Conservation (phyloP, 2,888 invertebrate species). For the Apodemia hepburni region DNA sequence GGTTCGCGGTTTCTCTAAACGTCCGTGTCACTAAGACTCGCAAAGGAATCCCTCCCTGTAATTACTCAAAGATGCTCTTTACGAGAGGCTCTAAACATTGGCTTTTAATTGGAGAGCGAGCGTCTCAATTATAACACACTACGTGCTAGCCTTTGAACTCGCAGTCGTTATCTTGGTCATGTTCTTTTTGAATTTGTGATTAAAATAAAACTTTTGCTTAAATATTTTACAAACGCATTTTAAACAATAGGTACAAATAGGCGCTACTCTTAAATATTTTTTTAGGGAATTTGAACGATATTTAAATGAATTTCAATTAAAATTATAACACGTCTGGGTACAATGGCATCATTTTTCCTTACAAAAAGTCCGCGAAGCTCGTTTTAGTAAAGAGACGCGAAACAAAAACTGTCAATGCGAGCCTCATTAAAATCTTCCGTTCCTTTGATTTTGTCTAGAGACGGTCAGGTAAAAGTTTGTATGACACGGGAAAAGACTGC, state of each 20-base stretch:
- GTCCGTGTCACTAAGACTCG: slow-evolving; percentile 35
- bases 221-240: not conserved
- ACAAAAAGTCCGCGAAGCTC: slow-evolving; percentile 33
- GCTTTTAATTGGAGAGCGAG: slow-evolving; percentile 69
- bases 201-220: slow-evolving; percentile 4
- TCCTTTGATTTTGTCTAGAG: slow-evolving; percentile 71
- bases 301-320: slow-evolving; percentile 5
- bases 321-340: slow-evolving; percentile 24
- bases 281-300: not conserved
- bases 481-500: slow-evolving; percentile 45
- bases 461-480: slow-evolving; percentile 55
- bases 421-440: slow-evolving; percentile 78
- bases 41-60: slow-evolving; percentile 49
- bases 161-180: slow-evolving; percentile 55
- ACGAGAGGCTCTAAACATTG: slow-evolving; percentile 54
- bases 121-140: slow-evolving; percentile 62
- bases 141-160: slow-evolving; percentile 60
- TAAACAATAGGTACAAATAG: not conserved
- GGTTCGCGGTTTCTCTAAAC: slow-evolving; percentile 43
- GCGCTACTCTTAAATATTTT: not conserved
- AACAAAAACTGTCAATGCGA: slow-evolving; percentile 72
- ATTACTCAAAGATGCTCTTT: slow-evolving; percentile 55
- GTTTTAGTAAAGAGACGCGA: slow-evolving; percentile 44
- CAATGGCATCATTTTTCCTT: slow-evolving; percentile 28
- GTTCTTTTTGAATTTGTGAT: slow-evolving; percentile 36